Evolutionary conservation across 1,140 invertebrate genomes (phyloP), one percentile per base, ranked within the genome.

Genomic region (Lethrus apterus): DNA sequence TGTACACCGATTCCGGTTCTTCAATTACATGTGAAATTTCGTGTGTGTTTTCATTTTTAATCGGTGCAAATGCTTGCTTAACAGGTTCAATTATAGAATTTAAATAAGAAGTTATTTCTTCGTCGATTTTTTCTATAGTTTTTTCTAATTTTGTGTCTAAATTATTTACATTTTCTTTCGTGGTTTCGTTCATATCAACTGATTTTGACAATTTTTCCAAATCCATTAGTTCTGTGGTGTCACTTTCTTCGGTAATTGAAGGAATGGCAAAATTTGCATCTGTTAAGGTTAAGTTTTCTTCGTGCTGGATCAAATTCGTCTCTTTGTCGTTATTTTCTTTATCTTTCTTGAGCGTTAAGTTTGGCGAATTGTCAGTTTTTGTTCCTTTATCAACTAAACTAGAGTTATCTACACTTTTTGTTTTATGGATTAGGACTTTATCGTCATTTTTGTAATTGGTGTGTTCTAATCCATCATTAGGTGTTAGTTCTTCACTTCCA

Each of bases 11-110:
- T 14, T 19, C 38, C 10, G 38, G 38, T 29, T 42, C 38, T 15
- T 7, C 23, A 26, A 26, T n/a, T n/a, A n/a, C n/a, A n/a, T n/a
- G n/a, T n/a, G n/a, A n/a, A n/a, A n/a, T n/a, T n/a, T n/a, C n/a
- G n/a, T n/a, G n/a, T n/a, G n/a, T n/a, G 24, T 7, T 7, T 26
- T 38, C 14, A 2, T 38, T 21, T 5, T 38, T 11, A 7, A 2
- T 2, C 2, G 35, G 35, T 21, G 20, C 15, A 30, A 42, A 42
- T 13, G 5, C 13, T 30, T 42, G 20, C 15, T 19, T 42, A 14
- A 42, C 7, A 13, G 38, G 38, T 29, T 24, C 38, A 17, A 42
- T 23, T 14, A 42, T 26, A 42, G 38, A n/a, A 17, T 23, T 42
- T 4, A 42, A 26, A 42, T 23, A 42, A 4, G 21, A 21, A 4